Evolutionary conservation across 1,140 invertebrate species (phyloP), one percentile per base, ranked within the genome.

Genomic region (Hycleus phaleratus): DNA sequence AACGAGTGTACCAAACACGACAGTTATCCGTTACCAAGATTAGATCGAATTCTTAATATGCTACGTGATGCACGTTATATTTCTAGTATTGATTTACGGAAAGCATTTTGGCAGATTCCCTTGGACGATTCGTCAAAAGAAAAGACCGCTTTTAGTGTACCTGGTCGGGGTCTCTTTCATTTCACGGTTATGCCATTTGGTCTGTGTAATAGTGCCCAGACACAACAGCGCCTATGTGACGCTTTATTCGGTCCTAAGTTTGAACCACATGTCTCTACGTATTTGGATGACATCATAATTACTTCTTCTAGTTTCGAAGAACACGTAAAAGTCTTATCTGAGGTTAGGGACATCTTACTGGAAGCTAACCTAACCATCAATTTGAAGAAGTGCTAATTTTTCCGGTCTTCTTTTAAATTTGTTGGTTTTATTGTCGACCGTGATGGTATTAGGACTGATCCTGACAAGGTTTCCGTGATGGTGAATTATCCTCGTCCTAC

Each of bases 141-240:
- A 50, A 67, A 69, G 54, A 78, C 76, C 0, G 73, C 69, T 1
- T 78, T 78, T 61, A 61, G 60, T 5, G 65, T 73, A 1, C 68
- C 64, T 26, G 68, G 69, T 25, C 61, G 68, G 44, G 70, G 68
- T 6, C 58, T 72, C 5, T 75, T 60, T 51, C 60, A 70, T 49
- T 74, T 71, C 50, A 64, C 52, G 6, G 67, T 71, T 0, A 69
- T 77, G 55, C 71, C 73, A 1, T 71, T 73, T 59, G 72, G 72
- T 4, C 58, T 77, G 2, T 61, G 59, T 3, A 75, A 75, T 57
- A 60, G 62, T 5, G 67, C 73, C 0, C 67, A 71, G 2, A 73
- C 72, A 0, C 73, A 77, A 46, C 69, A 76, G 39, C 63, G 72
- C 3, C 59, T 77, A 0, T 63, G 77, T 32, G 72, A 78, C 49